phyloP scores from a whole-genome alignment of 2,113 vertebrate species.

The Dascyllus trimaculatus region DNA sequence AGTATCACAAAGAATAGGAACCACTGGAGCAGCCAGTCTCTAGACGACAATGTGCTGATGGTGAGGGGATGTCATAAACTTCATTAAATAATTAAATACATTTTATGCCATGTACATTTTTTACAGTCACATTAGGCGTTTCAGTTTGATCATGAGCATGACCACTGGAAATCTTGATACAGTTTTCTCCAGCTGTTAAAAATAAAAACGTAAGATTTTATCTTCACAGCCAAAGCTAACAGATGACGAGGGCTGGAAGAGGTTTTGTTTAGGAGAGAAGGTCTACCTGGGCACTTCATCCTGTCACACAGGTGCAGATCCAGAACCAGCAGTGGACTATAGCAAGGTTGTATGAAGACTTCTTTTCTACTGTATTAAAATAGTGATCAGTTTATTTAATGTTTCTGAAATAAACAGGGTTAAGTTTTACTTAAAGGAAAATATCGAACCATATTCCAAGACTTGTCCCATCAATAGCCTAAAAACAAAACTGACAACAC shows the following conservation, averaged over 20 bases:
- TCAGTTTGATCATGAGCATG: neutral
- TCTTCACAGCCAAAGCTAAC: slow-evolving; percentile 87
- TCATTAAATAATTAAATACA: neutral
- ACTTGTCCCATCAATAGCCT: too few species aligned
- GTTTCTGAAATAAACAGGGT: too few species aligned
- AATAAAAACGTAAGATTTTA: neutral
- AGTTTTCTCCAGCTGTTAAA: neutral
- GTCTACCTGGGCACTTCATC: slow-evolving; percentile 80
- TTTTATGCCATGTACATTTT: neutral
- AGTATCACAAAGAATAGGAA: slow-evolving; percentile 91
- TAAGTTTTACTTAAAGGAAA: too few species aligned
- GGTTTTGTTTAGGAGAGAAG: slow-evolving; percentile 93
- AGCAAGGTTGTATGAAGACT: slow-evolving; percentile 84
- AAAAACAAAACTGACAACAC: too few species aligned
- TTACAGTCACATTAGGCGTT: neutral
- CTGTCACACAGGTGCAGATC: slow-evolving; percentile 67
- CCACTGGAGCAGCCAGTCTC: slow-evolving; percentile 91
- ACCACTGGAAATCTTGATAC: too few species aligned
- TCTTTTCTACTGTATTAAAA: neutral
- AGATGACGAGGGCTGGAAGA: slow-evolving; percentile 97
- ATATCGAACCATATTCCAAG: too few species aligned
- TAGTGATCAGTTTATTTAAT: too few species aligned
- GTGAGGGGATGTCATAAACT: slow-evolving; percentile 78
- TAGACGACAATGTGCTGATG: slow-evolving; percentile 95
- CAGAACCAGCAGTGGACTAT: slow-evolving; percentile 89